A percentile compares a stretch with the other conserved stretches of the same genome.
These are phyloP conservation scores for Rhizoglyphus robini DNA, from an alignment of 1,140 invertebrate genomes.

Conservation along the genomic window DNA sequence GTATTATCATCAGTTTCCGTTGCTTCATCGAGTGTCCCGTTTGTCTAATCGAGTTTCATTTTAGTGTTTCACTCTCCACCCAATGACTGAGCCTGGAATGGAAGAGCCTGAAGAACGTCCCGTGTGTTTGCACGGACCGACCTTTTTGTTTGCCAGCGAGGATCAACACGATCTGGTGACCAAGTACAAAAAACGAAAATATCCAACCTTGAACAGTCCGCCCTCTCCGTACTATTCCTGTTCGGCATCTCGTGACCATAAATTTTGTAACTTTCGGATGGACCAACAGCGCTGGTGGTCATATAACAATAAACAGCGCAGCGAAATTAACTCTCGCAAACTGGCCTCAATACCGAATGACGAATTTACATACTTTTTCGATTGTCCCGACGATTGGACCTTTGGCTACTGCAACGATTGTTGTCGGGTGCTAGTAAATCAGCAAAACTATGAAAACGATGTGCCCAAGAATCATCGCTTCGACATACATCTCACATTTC, in stretches of 20 bases:
- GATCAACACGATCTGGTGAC: too few species aligned
- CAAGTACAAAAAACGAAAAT: too few species aligned
- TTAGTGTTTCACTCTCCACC: too few species aligned
- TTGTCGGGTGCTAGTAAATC: background rate
- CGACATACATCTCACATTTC: background rate
- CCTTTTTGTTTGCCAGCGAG: background rate
- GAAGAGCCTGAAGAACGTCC: too few species aligned
- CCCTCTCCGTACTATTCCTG: slow-evolving; percentile 31
- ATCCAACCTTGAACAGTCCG: too few species aligned
- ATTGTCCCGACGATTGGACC: background rate
- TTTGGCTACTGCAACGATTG: background rate
- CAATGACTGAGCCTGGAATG: too few species aligned
- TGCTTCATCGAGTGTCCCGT: too few species aligned
- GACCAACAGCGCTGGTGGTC: background rate
- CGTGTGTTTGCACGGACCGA: background rate
- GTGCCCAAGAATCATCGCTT: background rate
- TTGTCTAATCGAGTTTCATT: too few species aligned
- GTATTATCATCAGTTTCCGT: too few species aligned
- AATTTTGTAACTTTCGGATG: slow-evolving; percentile 29
- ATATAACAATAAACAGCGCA: background rate
- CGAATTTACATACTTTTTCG: background rate
- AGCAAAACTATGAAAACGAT: background rate
- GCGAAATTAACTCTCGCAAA: background rate
- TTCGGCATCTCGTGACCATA: slow-evolving; percentile 32
- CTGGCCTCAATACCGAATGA: background rate